These are phyloP conservation scores for Metaphire vulgaris DNA, from an alignment of 1,140 invertebrate species.

Conservation along the genomic window DNA sequence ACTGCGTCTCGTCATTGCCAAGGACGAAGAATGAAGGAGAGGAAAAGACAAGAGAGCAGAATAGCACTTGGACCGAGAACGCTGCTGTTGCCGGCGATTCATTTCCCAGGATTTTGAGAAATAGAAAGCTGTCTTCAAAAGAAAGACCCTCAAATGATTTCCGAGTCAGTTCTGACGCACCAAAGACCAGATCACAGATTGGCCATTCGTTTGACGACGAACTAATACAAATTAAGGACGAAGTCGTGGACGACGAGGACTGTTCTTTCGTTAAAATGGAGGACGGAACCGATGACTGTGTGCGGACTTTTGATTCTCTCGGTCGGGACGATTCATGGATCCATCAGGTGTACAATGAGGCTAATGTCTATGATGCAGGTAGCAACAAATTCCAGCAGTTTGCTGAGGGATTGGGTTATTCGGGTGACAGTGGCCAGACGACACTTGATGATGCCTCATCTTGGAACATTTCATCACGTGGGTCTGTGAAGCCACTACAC, in stretches of 20 bases:
- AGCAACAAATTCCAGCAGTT: background rate
- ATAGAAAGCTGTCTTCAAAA: background rate
- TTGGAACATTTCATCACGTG: background rate
- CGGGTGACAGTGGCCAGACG: background rate
- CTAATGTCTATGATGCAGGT: background rate
- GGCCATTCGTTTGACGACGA: background rate
- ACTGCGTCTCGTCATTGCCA: background rate
- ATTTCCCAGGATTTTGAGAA: background rate
- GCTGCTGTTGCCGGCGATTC: background rate
- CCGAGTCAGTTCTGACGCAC: background rate
- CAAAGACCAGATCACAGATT: background rate
- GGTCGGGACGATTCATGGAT: background rate
- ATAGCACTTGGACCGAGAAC: background rate
- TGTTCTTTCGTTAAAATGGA: background rate
- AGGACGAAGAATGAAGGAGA: background rate
- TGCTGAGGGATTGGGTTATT: background rate
- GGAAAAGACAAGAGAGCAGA: background rate
- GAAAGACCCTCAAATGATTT: background rate
- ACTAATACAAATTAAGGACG: background rate
- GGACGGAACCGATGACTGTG: background rate
- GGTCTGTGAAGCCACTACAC: background rate
- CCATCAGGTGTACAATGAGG: background rate
- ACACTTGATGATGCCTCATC: background rate
- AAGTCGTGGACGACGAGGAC: background rate
- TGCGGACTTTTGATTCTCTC: background rate